Base-by-base conservation (phyloP, 2,888 invertebrate species). In the Ochlodes sylvanus region DNA sequence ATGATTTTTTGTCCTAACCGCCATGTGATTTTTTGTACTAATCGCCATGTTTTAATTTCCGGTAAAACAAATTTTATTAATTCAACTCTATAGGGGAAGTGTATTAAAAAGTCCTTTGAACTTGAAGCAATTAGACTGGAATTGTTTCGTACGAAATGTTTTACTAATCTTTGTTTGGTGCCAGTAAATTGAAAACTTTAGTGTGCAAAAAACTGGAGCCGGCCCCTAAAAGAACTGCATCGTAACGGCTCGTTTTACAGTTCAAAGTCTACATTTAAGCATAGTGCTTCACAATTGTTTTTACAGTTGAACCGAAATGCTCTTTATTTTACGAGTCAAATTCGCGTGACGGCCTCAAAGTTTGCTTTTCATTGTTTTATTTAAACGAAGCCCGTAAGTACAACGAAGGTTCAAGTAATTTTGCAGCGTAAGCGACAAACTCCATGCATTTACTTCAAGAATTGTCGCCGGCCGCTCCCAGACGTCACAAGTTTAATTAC, bases 401-500 rank as follows among this genome's bases (percentile, higher is more conserved):
- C 57, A 10, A 17, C 63, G 17, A 32, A 57, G 57, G 47, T 52
- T 57, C 41, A 14, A 50, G 42, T 42, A 63, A 55, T 55, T 55
- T 14, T 57, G 34, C 32, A 32, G n/a, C 19, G 27, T 66, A 60
- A 42, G 42, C 44, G 54, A 41, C 54, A 67, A 63, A 67, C 66
- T 67, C 55, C 66, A 67, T 61, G 52, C 66, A 61, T 66, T 60
- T 52, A 68, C 58, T 68, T 58, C 65, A 62, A 68, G 67, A 67
- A 63, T 69, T 73, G 70, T 69, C 68, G 57, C 50, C 55, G 54
- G 66, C 62, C 61, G 68, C 60, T 70, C 68, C 69, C 73, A 71
- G 69, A 70, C 71, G 76, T 72, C 73, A 71, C 72, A 79, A 82
- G 78, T 86, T 90, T 89, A 90, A 91, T 89, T 87, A 88, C 83